A percentile compares a stretch with the other conserved stretches of the same genome.
phyloP scores from a whole-genome alignment of 2,797 vertebrate species.

The Rallus crepitans region DNA sequence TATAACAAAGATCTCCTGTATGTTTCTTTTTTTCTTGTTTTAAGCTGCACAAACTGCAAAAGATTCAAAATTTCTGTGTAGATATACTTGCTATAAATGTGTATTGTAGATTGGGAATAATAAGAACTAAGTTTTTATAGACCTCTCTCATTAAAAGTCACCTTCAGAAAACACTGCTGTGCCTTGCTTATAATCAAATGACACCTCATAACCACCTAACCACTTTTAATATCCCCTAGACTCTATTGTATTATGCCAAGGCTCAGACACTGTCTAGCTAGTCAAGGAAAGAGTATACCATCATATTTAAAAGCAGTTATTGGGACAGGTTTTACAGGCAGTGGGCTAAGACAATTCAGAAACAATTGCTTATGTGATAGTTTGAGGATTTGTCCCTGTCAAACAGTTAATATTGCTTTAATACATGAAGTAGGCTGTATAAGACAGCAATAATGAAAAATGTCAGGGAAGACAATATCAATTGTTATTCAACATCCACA shows the following conservation, averaged over 20 bases:
- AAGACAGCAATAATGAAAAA: slow-evolving; percentile 98
- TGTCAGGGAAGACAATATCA: slow-evolving; percentile 99
- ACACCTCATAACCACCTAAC: slow-evolving; percentile 77
- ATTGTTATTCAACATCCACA: slow-evolving; percentile 98
- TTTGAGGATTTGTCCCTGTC: slow-evolving; percentile 92
- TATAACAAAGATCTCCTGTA: slow-evolving; percentile 72
- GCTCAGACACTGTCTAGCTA: slow-evolving; percentile 81
- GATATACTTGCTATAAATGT: slow-evolving; percentile 52
- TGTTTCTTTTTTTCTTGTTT: slow-evolving; percentile 41
- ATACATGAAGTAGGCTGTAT: slow-evolving; percentile 92
- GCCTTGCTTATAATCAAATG: slow-evolving; percentile 78
- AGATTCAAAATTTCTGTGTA: slow-evolving; percentile 37
- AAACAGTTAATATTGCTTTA: slow-evolving; percentile 98
- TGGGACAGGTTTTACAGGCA: slow-evolving; percentile 85
- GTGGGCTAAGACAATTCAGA: slow-evolving; percentile 86
- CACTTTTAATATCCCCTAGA: slow-evolving; percentile 83
- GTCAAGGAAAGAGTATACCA: slow-evolving; percentile 73
- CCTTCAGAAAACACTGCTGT: slow-evolving; percentile 76
- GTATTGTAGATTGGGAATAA: slow-evolving; percentile 45
- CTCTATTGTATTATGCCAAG: slow-evolving; percentile 66
- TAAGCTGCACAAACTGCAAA: slow-evolving; percentile 45
- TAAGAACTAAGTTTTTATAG: slow-evolving; percentile 75
- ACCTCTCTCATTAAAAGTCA: slow-evolving; percentile 81
- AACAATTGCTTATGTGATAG: slow-evolving; percentile 88
- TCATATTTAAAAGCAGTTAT: slow-evolving; percentile 85